Percentiles rank a stretch among this genome's conserved stretches.
Conservation (phyloP, 2,113 vertebrate species). For the human region DNA sequence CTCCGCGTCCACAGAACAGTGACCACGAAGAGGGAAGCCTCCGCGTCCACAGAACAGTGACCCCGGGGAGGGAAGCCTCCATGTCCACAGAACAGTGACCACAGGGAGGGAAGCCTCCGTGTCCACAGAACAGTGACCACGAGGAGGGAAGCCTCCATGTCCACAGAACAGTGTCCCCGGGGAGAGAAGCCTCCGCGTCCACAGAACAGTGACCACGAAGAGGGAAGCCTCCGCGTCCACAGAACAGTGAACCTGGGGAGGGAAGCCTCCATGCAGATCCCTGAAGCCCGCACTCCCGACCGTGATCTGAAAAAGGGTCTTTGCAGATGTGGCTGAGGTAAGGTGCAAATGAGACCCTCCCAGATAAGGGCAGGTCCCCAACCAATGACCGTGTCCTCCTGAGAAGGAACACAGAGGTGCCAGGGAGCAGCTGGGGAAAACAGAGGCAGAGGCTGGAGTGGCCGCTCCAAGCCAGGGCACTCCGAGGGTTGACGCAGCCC, state of each 20-base stretch:
- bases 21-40: no score
- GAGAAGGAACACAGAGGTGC: no score
- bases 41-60: rapidly evolving
- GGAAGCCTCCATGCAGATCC: not conserved
- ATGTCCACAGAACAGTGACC: not conserved
- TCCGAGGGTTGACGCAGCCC: no score
- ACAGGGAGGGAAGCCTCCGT: rapidly evolving
- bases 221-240: not conserved
- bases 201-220: rapidly evolving
- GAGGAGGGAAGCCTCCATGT: no score
- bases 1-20: not conserved
- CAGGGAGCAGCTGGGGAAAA: no score
- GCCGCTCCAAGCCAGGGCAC: no score
- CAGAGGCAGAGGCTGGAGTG: no score
- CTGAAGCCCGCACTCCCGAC: no score
- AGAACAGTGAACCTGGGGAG: rapidly evolving
- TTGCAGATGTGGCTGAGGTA: not conserved
- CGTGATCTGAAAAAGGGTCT: not conserved
- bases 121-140: not conserved
- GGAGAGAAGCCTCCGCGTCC: not conserved
- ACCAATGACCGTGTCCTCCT: no score
- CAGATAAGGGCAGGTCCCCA: no score
- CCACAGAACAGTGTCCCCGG: not conserved
- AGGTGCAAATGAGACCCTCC: not conserved
- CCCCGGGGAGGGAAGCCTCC: no score